These are phyloP conservation scores for Sus scrofa DNA, from an alignment of 2,113 vertebrate genomes.

Conservation along the genomic window T2T-Sscrofa CM000814.6:77961001-77961500, in stretches of 20 bases:
- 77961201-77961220: not conserved
- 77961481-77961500: no score
- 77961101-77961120: slow-evolving; percentile 6
- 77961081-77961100: slow-evolving; percentile 13
- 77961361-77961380: not conserved
- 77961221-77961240: not conserved
- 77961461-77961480: no score
- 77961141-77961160: slow-evolving; percentile 7
- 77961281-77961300: not conserved
- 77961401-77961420: not conserved
- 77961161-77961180: not conserved
- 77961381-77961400: not conserved
- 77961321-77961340: not conserved
- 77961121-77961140: not conserved
- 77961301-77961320: not conserved
- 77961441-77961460: not conserved
- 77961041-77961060: not conserved
- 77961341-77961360: not conserved
- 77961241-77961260: slow-evolving; percentile 7
- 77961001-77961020: not conserved
- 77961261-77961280: not conserved
- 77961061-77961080: slow-evolving; percentile 45
- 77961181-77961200: not conserved
- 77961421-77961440: not conserved
- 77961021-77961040: not conserved